Base-by-base conservation (phyloP, 2,888 invertebrate genomes). In the Noctua janthina region DNA sequence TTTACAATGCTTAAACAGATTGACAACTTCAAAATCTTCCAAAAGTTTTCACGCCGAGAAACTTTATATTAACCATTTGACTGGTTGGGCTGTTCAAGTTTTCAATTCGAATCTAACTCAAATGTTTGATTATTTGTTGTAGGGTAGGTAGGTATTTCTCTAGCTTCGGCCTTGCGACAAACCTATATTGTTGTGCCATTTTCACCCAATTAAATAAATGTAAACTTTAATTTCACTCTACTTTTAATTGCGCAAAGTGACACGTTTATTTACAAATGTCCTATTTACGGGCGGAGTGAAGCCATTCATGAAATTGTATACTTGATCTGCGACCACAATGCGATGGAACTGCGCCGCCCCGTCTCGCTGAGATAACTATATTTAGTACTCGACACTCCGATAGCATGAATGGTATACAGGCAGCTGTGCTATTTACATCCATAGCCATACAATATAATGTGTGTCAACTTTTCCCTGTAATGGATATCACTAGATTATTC, bases 291-390 rank as follows among this genome's bases (percentile, higher is more conserved):
- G 29, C 72, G 43, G 67, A 81, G 82, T 79, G 86, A 84, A 83
- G 79, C 73, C 87, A 87, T 88, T 88, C 87, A 84, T 84, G 81
- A 86, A 86, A 86, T 87, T 89, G 81, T 86, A 80, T 81, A 76
- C 67, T 87, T 84, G 86, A 86, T 88, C 84, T 86, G 84, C 76
- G 75, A 82, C 87, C 86, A 88, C 87, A 89, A 84, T 78, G 84
- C 75, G 79, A 81, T 76, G 79, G 82, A 76, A 59, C 56, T 74
- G 83, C 76, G 85, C 84, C 84, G 73, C 74, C 23, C 77, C 81
- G 82, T 81, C 87, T 87, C 84, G 77, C 74, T 51, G 74, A 87
- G 87, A 83, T 85, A 81, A 83, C 81, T 86, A 86, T 86, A 86
- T 83, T 82, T 87, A 85, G 83, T 79, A 74, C 75, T 64, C 72